Evolutionary conservation across 2,797 vertebrate species (phyloP).

Genomic region (Poeciliopsis presidionis): DNA sequence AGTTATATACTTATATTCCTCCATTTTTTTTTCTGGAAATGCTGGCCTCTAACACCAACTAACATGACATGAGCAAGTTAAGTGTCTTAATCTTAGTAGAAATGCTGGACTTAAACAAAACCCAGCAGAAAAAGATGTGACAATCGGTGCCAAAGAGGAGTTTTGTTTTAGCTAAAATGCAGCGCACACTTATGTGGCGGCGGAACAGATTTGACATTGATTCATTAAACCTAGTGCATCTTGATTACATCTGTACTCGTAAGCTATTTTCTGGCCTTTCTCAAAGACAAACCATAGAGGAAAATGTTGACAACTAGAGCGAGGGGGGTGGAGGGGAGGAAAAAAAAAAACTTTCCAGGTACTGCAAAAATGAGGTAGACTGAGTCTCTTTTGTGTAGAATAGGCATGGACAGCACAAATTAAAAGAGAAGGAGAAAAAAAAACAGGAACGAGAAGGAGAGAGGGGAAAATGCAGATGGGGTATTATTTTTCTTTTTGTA

Average conservation of each 20-base stretch:
- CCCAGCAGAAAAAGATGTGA: constrained; percentile 31
- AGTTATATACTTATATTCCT: neutral
- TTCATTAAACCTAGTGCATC: constrained; percentile 75
- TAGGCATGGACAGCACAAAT: constrained; percentile 77
- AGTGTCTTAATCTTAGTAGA: constrained; percentile 11
- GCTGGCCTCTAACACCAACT: constrained; percentile 5
- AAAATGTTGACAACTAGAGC: constrained; percentile 75
- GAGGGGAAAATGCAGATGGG: constrained; percentile 87
- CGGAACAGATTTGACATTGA: constrained; percentile 73
- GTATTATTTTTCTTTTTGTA: constrained; percentile 94
- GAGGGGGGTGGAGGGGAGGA: constrained; percentile 14
- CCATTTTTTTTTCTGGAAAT: too few relatives aligned
- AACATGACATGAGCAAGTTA: constrained; percentile 24
- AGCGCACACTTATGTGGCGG: constrained; percentile 59
- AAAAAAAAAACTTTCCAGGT: constrained; percentile 54
- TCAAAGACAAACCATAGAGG: constrained; percentile 73
- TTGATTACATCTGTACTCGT: constrained; percentile 79
- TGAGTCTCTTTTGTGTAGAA: constrained; percentile 77
- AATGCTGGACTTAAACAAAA: constrained; percentile 21
- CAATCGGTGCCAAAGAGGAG: constrained; percentile 42
- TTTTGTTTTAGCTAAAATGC: constrained; percentile 45
- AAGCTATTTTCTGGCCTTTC: constrained; percentile 77
- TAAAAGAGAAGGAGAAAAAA: constrained; percentile 64
- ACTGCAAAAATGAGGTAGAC: constrained; percentile 70
- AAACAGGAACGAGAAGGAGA: constrained; percentile 67